Percentiles rank a stretch among this genome's conserved stretches.
Conservation (phyloP, 2,888 invertebrate species). For the Chrysolina haemoptera region DNA sequence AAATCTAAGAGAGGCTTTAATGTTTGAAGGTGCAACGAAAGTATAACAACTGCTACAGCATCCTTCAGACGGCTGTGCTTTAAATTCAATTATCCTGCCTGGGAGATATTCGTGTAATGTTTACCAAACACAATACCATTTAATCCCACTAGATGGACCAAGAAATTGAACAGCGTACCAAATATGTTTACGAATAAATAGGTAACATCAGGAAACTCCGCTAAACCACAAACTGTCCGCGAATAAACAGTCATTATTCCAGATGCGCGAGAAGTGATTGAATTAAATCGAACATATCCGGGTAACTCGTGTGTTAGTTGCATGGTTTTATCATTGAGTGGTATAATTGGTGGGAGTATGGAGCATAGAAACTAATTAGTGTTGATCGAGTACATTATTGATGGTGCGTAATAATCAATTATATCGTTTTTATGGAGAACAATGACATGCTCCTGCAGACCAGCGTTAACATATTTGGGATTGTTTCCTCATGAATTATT, state of each 20-base stretch:
- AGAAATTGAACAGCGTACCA: neutral
- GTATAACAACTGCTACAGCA: too few relatives aligned
- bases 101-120: too few relatives aligned
- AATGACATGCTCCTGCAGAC: neutral
- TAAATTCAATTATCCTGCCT: too few relatives aligned
- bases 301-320: slow-evolving; percentile 17
- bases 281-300: slow-evolving; percentile 26
- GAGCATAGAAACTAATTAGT: slow-evolving; percentile 34
- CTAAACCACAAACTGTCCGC: slow-evolving; percentile 4
- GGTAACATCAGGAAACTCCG: neutral
- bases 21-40: too few relatives aligned
- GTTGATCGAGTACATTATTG: slow-evolving; percentile 31
- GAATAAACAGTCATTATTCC: neutral
- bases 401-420: slow-evolving; percentile 29
- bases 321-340: slow-evolving; percentile 29
- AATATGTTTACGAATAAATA: slow-evolving; percentile 3
- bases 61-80: too few relatives aligned
- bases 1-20: too few relatives aligned
- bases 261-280: slow-evolving; percentile 26
- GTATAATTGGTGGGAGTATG: slow-evolving; percentile 30
- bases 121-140: too few relatives aligned
- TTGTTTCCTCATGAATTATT: too few relatives aligned
- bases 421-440: neutral
- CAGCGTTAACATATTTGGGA: too few relatives aligned
- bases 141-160: neutral